Evolutionary conservation across 2,797 vertebrate genomes (phyloP), one percentile per base, ranked within the genome.

Genomic region (Neosilurus mollespiculum): DNA sequence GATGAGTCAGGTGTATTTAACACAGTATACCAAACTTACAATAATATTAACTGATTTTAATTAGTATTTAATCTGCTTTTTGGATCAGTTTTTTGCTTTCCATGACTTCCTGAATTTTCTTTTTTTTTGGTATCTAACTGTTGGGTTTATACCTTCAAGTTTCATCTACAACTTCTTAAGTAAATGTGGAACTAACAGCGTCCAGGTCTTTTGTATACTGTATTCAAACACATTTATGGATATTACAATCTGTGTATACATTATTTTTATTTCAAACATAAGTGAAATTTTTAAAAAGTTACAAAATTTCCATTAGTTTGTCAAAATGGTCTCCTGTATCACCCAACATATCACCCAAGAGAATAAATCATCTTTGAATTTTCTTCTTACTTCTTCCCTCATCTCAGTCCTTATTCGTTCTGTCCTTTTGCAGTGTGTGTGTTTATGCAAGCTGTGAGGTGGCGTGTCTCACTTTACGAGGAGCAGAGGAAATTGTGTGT

Each of bases 401-500:
- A 34, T 49, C 37, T 51, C 3, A 14, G 54, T 76, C 16, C 26
- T 75, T 54, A 59, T 61, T 77, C 54, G 14, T 62, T 24, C 58
- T 78, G 20, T 65, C n/a, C 61, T 53, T 61, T 9, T 65, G 24
- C 43, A 26, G 43, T 78, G n/a, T 53, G 43, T 65, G 43, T 53
- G 43, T 78, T 78, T 65, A 53, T 51, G 61, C 43, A 61, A 65
- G 37, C 37, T 78, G 15, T 78, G 61, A 26, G 61, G 77, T n/a
- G 5, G 59, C n/a, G 8, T 51, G 77, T 51, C n/a, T 78, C 43
- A 43, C 37, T 78, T 65, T 65, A 26, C 59, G 73, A 59, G 73
- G 73, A 76, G 73, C 54, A 76, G 54, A 76, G 72, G 26, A 76
- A 59, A 59, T 37, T 49, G n/a, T 53, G 61, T 78, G 76, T 51